phyloP scores from a whole-genome alignment of 2,113 vertebrate species.

The Aspiorhynchus laticeps region DNA sequence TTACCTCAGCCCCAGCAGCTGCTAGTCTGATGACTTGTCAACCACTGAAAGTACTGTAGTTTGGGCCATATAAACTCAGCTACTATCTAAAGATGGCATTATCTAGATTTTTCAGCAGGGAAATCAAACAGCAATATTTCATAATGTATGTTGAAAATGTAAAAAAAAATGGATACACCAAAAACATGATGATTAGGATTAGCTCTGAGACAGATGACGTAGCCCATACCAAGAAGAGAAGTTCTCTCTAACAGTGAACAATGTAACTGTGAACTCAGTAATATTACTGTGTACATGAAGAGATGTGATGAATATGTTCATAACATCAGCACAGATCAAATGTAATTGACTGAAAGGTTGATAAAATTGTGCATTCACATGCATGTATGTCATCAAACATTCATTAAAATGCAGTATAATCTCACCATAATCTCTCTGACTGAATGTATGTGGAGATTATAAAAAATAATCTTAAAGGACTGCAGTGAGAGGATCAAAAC shows the following conservation, averaged over 20 bases:
- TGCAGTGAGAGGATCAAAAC: constrained; percentile 12
- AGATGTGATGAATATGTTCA: neutral
- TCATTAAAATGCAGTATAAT: neutral
- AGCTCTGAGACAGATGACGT: neutral
- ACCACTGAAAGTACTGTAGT: neutral
- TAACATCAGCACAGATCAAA: neutral
- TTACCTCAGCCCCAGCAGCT: neutral
- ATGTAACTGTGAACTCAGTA: neutral
- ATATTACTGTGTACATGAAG: neutral
- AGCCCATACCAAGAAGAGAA: neutral
- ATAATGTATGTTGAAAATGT: neutral
- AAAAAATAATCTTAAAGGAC: constrained; percentile 37
- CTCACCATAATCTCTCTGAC: neutral
- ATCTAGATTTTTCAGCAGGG: neutral
- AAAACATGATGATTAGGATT: neutral
- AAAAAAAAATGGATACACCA: neutral
- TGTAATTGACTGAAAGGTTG: neutral
- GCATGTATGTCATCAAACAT: neutral
- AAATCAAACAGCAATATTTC: neutral
- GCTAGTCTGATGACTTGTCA: neutral
- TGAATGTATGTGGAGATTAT: constrained; percentile 21
- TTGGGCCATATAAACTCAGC: neutral
- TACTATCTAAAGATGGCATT: neutral
- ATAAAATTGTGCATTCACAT: neutral
- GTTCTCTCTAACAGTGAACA: neutral